Base-by-base conservation (phyloP, 2,113 vertebrate genomes). In the Ageneiosus marmoratus region DNA sequence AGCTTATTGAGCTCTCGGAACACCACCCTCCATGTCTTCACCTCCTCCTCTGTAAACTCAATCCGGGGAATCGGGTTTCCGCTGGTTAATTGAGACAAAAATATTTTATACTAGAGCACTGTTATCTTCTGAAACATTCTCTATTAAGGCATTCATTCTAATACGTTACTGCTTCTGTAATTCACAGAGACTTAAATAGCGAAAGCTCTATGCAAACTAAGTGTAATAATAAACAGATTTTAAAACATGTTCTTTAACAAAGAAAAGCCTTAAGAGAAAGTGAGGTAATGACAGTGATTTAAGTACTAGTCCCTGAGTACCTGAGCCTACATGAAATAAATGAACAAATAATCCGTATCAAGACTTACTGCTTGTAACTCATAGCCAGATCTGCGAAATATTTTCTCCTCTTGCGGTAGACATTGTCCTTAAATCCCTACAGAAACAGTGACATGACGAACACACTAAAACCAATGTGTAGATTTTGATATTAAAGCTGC, bases 401-500 rank as follows among this genome's bases (percentile, higher is more conserved):
- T 91, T 98, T 99, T 60, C 98, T 91, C 82, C 98, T 96, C 91
- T 96, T 97, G 48, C 98, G 95, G 86, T 99, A 99, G 76, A 97
- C 96, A 1, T 98, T 99, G 91, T 99, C 98, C 91, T 98, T 99
- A 93, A 99, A 99, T 86, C 98, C 98, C 98, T 99, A 77, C 84
- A 15, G 32, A 72, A 81, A 78, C 0, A 62, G 20, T 69, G 18
- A 80, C n/a, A 16, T n/a, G 27, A 82, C 56, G 2, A n/a, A 84
- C 18, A 60, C 2, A 77, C 11, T 80, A 4, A 32, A 5, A 5
- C 10, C 9, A 29, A 20, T 4, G 3, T n/a, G 41, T 62, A 24
- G 24, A 12, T 53, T 5, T 53, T 53, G 6, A 18, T 75, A 51
- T 53, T 20, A 75, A 20, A 51, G 16, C 50, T 34, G 18, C 72